Evolutionary conservation across 2,113 vertebrate genomes (phyloP), one percentile per base, ranked within the genome.

Genomic region (Gopherus flavomarginatus): DNA sequence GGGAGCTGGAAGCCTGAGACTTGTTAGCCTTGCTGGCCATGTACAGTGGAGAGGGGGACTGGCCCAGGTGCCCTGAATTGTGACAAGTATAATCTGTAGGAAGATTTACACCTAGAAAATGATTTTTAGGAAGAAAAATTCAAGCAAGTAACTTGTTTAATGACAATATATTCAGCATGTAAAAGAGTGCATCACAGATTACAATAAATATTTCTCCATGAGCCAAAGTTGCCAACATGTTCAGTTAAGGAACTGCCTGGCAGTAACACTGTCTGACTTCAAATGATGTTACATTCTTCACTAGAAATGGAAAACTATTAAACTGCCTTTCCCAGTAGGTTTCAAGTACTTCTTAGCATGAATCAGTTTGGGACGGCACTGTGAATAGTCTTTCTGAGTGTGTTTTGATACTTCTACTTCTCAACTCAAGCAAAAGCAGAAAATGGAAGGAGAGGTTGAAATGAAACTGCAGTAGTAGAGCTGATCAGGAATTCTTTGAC

Each of bases 191-290:
- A 81, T 52, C 22, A 7, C 4, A 42, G 19, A 77, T 86, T 10
- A 35, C 56, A 50, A 69, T 7, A 65, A 27, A 3, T 1, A 0
- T 22, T 31, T 88, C 79, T 72, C 21, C 22, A 62, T 44, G 87
- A 44, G 42, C 1, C 5, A n/a, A 47, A 47, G 4, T 9, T 69
- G 5, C 3, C 82, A 62, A 12, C 2, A 83, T 11, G 53, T 0
- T 65, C 44, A 77, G 9, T 80, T 77, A 53, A 85, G 89, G 27
- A 83, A 85, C 77, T 44, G 65, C 22, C 29, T 24, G 8, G 12
- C 24, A 78, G 16, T 47, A 29, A 78, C 42, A 12, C 38, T 47
- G 24, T 78, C 75, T 8, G 0, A 0, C 3, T 50, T 77, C 4
- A 1, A 65, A 80, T 6, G 17, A 56, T 77, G 38, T 44, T 77